These are phyloP conservation scores for Australoheros scitulus DNA, from an alignment of 2,113 vertebrate genomes.

Conservation along the genomic window DNA sequence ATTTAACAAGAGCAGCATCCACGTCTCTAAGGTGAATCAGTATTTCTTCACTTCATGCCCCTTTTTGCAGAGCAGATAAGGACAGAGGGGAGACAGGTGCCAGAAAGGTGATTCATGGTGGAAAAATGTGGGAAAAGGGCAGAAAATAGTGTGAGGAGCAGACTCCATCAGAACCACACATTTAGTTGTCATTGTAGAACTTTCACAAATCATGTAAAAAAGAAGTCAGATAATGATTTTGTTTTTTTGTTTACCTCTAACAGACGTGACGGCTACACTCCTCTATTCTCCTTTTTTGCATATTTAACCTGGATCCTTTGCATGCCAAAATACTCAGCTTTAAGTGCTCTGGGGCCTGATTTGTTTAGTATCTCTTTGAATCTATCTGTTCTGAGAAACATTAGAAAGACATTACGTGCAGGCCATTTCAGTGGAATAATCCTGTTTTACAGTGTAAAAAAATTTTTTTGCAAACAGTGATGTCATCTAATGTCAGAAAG, in stretches of 20 bases:
- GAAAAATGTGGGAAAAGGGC: constrained; percentile 46
- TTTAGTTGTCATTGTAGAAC: constrained; percentile 16
- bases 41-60: not conserved
- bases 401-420: not conserved
- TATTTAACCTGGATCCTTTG: constrained; percentile 15
- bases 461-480: not conserved
- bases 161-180: constrained; percentile 17
- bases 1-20: not conserved
- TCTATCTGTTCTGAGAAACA: not conserved
- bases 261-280: not conserved
- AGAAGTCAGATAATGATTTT: not conserved
- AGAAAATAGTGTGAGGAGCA: constrained; percentile 9
- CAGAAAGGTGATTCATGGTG: constrained; percentile 46
- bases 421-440: not conserved
- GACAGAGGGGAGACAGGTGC: not conserved
- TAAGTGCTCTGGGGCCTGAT: not conserved
- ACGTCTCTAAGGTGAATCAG: not conserved
- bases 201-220: constrained; percentile 8
- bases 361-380: constrained; percentile 21
- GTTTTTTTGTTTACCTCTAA: not conserved
- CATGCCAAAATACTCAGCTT: not conserved
- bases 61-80: constrained; percentile 11
- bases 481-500: not conserved
- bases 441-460: not conserved
- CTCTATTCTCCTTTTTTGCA: constrained; percentile 10